These are phyloP conservation scores for Brachymystax lenok DNA, from an alignment of 2,797 vertebrate genomes.

Conservation along the genomic window DNA sequence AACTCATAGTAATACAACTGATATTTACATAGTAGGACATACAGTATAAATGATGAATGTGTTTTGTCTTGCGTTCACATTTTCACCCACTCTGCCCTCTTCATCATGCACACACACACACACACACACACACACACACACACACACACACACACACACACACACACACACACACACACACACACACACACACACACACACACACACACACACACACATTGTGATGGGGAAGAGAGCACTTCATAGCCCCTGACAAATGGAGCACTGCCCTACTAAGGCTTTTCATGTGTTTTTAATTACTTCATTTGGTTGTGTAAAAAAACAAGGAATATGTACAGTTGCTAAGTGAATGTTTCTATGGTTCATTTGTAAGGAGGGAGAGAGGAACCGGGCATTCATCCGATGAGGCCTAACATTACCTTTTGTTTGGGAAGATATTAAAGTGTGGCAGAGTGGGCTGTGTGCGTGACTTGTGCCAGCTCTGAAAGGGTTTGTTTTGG, in stretches of 20 bases:
- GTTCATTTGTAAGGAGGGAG: not conserved
- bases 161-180: too few relatives aligned
- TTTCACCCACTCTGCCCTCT: too few relatives aligned
- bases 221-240: not conserved
- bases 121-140: too few relatives aligned
- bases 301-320: conserved; percentile 17
- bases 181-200: not conserved
- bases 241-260: not conserved
- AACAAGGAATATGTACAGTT: conserved; percentile 18
- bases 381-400: not conserved
- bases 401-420: not conserved
- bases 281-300: conserved; percentile 21
- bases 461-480: not conserved
- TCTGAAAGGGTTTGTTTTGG: not conserved
- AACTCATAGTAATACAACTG: too few relatives aligned
- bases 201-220: not conserved
- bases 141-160: too few relatives aligned
- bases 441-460: conserved; percentile 6
- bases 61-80: too few relatives aligned
- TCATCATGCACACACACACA: too few relatives aligned
- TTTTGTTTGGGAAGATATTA: conserved; percentile 26
- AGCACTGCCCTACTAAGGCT: not conserved
- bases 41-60: too few relatives aligned
- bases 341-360: conserved; percentile 44
- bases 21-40: too few relatives aligned